Base-by-base conservation (phyloP, 1,140 invertebrate genomes). In the Ostrea edulis region DNA sequence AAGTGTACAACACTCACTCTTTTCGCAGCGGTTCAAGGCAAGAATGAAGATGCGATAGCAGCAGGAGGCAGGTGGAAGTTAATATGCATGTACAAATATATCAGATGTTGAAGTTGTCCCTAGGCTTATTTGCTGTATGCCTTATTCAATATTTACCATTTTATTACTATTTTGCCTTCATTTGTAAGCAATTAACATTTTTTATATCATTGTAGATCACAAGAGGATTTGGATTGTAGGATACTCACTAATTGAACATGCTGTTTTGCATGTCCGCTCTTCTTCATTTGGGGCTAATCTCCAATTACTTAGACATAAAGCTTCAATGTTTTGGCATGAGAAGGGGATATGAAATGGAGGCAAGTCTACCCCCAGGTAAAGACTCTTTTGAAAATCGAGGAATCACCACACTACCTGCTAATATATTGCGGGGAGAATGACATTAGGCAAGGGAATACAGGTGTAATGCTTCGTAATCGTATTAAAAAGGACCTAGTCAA, bases 161-260 rank as follows among this genome's bases (percentile, higher is more conserved):
- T 44, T 44, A 44, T 44, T 2, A 44, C 2, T 44, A 44, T 44
- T 44, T 44, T 44, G 1, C 35, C 1, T 2, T 35, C 12, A 17
- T 22, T n/a, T 22, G 12, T n/a, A 25, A 9, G 0, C 20, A 85
- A 20, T 29, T 54, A 14, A 25, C 0, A 85, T 29, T 2, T 5
- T 12, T 52, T 52, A 17, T 83, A 25, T 51, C 17, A 8, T 51
- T 52, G 7, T 44, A 83, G 51, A 52, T 83, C 22, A 81, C 22
- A 54, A 20, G 83, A n/a, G n/a, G 87, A 81, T 88, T 52, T 29
- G 82, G 7, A 84, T n/a, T n/a, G n/a, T n/a, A n/a, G n/a, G 87
- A 35, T 88, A 84, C 5, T 86, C 84, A 12, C 44, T 88, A 17
- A 62, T 88, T 11, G 82, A 65, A 29, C 54, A 85, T 62, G 84